Conservation (phyloP, 2,888 invertebrate genomes). For the Tiliacea aurago region DNA sequence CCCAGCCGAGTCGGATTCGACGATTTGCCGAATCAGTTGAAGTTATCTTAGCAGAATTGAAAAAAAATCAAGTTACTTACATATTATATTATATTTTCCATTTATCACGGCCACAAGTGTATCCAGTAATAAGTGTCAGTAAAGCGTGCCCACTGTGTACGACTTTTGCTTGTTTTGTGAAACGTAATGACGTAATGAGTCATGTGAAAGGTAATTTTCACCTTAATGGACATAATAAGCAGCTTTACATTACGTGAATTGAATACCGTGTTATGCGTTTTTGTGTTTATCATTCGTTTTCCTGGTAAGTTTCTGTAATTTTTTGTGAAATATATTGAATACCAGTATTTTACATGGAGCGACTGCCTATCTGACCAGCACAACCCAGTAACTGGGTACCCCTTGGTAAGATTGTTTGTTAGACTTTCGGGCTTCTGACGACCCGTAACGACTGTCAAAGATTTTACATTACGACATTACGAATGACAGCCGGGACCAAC, state of each 20-base stretch:
- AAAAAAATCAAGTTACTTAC: neutral
- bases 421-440: too few relatives aligned
- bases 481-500: too few relatives aligned
- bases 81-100: too few relatives aligned
- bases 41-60: neutral
- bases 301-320: neutral
- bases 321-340: neutral
- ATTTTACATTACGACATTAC: too few relatives aligned
- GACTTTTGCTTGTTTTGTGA: constrained; percentile 9
- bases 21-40: too few relatives aligned
- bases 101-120: constrained; percentile 9
- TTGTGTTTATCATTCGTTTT: neutral
- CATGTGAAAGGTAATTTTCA: constrained; percentile 12
- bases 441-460: too few relatives aligned
- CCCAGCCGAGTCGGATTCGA: too few relatives aligned
- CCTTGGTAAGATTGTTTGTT: too few relatives aligned
- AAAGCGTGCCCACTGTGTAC: neutral
- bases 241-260: neutral
- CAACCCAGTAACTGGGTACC: too few relatives aligned
- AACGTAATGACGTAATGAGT: constrained; percentile 19
- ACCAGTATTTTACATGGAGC: too few relatives aligned
- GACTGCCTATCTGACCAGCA: too few relatives aligned
- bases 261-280: neutral
- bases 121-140: constrained; percentile 2
- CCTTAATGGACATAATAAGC: neutral